These are phyloP conservation scores for Meteorus colon DNA, from an alignment of 2,888 invertebrate species.

Conservation along the genomic window DNA sequence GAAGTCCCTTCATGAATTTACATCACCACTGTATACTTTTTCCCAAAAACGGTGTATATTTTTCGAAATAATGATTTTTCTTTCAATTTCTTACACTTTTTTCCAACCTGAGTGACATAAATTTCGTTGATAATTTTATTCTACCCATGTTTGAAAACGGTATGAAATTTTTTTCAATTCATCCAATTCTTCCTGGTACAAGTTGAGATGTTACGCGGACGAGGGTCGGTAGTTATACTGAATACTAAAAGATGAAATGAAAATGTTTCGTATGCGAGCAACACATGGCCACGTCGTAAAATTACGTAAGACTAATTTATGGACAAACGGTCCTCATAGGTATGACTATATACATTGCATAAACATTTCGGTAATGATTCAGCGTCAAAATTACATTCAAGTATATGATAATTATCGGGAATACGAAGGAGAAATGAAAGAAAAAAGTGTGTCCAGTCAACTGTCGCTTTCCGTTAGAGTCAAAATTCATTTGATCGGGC, in stretches of 20 bases:
- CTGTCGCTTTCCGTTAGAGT: neutral
- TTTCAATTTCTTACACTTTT: neutral
- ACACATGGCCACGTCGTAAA: constrained; percentile 18
- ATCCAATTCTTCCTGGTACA: neutral
- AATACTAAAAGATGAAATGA: constrained; percentile 11
- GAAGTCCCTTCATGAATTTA: neutral
- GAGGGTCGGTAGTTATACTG: constrained; percentile 37
- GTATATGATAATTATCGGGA: neutral
- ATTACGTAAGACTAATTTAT: constrained; percentile 45
- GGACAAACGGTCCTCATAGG: constrained; percentile 33
- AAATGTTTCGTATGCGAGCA: constrained; percentile 14
- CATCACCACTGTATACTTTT: no score
- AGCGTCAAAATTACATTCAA: neutral
- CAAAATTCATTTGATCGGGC: neutral
- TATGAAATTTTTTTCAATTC: constrained; percentile 20
- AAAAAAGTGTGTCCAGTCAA: neutral
- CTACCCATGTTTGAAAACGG: constrained; percentile 48
- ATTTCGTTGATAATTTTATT: constrained; percentile 52
- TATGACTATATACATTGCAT: constrained; percentile 36
- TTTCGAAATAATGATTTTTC: neutral
- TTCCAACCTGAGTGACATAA: constrained; percentile 49
- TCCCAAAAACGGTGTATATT: neutral
- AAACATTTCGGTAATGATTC: constrained; percentile 40
- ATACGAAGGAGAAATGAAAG: neutral
- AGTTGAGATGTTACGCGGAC: constrained; percentile 12